A percentile compares a stretch with the other conserved stretches of the same genome.
Evolutionary conservation across 2,797 vertebrate genomes (phyloP).

Genomic region (Nyctalus aviator): DNA sequence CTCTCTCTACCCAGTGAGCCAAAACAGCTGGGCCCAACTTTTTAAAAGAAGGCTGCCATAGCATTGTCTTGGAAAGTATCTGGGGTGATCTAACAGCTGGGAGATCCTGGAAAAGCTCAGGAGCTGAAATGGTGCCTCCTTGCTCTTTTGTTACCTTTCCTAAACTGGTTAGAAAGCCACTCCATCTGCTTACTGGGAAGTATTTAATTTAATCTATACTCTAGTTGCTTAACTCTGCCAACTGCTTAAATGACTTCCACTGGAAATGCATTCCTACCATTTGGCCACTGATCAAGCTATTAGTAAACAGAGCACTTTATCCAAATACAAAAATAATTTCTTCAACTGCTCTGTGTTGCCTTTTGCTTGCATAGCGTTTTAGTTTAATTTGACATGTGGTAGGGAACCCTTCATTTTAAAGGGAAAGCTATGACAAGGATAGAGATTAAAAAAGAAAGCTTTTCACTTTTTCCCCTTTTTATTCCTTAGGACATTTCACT

Average conservation of each 20-base stretch:
- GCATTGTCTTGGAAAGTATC: background rate
- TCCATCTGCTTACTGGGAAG: background rate
- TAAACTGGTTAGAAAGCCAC: background rate
- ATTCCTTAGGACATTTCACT: background rate
- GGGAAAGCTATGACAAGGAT: background rate
- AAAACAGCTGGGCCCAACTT: background rate
- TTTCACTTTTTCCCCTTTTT: background rate
- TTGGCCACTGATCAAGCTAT: slow-evolving; percentile 46
- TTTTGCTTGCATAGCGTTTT: slow-evolving; percentile 57
- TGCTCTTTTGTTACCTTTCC: background rate
- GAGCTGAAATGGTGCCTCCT: background rate
- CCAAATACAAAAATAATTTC: slow-evolving; percentile 20
- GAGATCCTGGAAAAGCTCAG: background rate
- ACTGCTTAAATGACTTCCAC: slow-evolving; percentile 1
- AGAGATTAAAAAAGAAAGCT: background rate
- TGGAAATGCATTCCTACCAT: slow-evolving; percentile 37
- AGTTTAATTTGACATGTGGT: background rate
- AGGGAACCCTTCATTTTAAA: background rate
- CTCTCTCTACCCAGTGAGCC: too few species aligned
- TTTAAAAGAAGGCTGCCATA: background rate
- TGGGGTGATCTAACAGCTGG: background rate
- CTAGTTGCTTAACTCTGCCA: background rate
- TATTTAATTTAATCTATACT: background rate
- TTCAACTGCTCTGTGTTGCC: slow-evolving; percentile 31
- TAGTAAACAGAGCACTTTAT: slow-evolving; percentile 24